Base-by-base conservation (phyloP, 2,888 invertebrate species). In the Erebia palarica region DNA sequence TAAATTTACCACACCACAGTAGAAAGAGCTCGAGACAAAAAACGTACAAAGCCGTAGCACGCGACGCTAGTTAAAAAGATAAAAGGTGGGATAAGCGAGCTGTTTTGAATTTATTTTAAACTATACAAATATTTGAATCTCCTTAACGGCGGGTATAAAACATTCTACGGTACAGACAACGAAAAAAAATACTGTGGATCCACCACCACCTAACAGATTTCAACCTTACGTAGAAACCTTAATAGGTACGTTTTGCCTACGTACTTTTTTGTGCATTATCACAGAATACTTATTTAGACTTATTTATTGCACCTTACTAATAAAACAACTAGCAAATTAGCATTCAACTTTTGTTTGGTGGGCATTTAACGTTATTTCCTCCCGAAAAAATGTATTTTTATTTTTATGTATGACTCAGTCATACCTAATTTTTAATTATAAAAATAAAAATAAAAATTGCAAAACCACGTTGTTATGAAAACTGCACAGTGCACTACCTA, bases 51-150 rank as follows among this genome's bases (percentile, higher is more conserved):
- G 65, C 60, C 27, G 13, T 27, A 60, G 65, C 72, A 72, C 70
- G 72, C 72, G 66, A 71, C 59, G 74, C 69, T 69, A 57, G 67
- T 70, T 69, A 69, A 70, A 65, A 65, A 57, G 67, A 68, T 70
- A 68, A 72, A 69, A 53, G 63, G 42, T 60, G 42, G 55, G 57
- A 69, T 67, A 69, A 72, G 60, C 65, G 27, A 47, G 64, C 58
- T 59, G 44, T 63, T 69, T 73, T 71, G 60, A 72, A 74, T 72
- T 72, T 71, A 71, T 71, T 71, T 70, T 67, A 67, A 68, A 70
- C 69, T 65, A 65, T 65, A 72, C 64, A 72, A 72, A 74, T 72
- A 72, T 70, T 68, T 70, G 68, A 72, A 70, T 65, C 67, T 64
- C 44, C 60, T 73, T 71, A 73, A 71, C 73, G 65, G 27, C 49